Base-by-base conservation (phyloP, 2,113 vertebrate species). In the Neogale vison region DNA sequence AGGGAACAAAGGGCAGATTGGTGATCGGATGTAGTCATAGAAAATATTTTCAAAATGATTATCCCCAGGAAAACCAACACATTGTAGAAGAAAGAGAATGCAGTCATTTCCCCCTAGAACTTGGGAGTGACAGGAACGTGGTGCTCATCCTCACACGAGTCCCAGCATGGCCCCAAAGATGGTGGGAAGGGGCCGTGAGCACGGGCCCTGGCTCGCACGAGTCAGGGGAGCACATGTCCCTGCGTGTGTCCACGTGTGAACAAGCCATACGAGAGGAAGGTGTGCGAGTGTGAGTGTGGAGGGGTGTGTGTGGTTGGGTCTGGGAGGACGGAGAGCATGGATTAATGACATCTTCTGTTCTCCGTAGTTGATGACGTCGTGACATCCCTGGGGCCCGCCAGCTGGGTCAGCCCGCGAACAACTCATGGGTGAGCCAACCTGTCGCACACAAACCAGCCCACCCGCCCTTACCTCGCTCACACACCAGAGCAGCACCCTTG, bases 21-120 rank as follows among this genome's bases (percentile, higher is more conserved):
- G 61, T 7, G 50, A 57, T 0, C 1, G 31, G 67, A 9, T 1
- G 0, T 0, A 1, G 67, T 34, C 23, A 47, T 14, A 4, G 3
- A 26, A 20, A 5, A 1, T 14, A 0, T 0, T 14, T 13, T 45
- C 31, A 1, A 52, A 21, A 65, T 5, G 3, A 15, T 39, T 1
- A 31, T 6, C 3, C 45, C 85, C 26, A 10, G 59, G n/a, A 23
- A 20, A 57, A 34, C 29, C n/a, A n/a, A 42, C 34, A 31, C 0
- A 10, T 4, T 0, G 29, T 42, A 34, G 52, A 2, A 36, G 21
- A 59, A 55, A 72, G 45, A 39, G 39, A 23, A 85, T 0, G 17
- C 11, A 4, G 7, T 2, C 12, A 0, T 1, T 0, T 67, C 17
- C 34, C 50, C 18, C 1, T 0, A 11, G 63, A 55, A 34, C 81